Evolutionary conservation across 1,140 invertebrate genomes (phyloP).

Genomic region (Drosophila paulistorum): DNA sequence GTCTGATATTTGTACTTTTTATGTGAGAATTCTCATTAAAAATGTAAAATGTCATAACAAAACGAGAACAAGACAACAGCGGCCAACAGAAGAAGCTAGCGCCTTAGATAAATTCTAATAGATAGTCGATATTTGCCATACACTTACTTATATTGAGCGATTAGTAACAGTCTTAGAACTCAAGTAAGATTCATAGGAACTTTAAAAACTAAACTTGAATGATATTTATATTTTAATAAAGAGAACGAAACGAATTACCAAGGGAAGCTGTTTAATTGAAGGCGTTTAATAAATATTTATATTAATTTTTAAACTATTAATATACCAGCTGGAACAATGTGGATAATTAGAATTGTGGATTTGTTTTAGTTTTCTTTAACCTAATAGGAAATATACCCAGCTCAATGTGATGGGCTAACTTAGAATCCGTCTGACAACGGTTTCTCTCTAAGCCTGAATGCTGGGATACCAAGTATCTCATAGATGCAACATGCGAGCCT

Average conservation of each 20-base stretch:
- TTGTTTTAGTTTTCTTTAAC: neutral
- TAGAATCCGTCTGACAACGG: slow-evolving; percentile 36
- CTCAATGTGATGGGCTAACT: slow-evolving; percentile 9
- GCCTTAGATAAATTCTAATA: neutral
- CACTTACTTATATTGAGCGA: slow-evolving; percentile 5
- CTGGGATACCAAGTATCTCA: slow-evolving; percentile 54
- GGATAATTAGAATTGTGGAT: too few relatives aligned
- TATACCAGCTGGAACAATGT: too few relatives aligned
- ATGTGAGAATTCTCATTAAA: slow-evolving; percentile 83
- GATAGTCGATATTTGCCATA: slow-evolving; percentile 30
- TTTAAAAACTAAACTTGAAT: too few relatives aligned
- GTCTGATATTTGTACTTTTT: slow-evolving; percentile 83
- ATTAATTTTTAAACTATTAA: too few relatives aligned
- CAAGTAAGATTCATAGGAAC: too few relatives aligned
- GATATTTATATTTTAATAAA: too few relatives aligned
- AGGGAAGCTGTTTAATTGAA: too few relatives aligned
- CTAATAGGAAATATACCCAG: slow-evolving; percentile 15
- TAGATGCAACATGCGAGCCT: slow-evolving; percentile 44
- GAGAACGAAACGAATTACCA: too few relatives aligned
- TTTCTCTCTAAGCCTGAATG: slow-evolving; percentile 34
- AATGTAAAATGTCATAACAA: slow-evolving; percentile 81
- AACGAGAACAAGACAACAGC: slow-evolving; percentile 79
- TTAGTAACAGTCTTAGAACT: too few relatives aligned
- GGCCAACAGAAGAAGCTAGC: slow-evolving; percentile 41
- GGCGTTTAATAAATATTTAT: too few relatives aligned